Evolutionary conservation across 2,888 invertebrate species (phyloP), one percentile per base, ranked within the genome.

Genomic region (Scelioninae gen. 1): DNA sequence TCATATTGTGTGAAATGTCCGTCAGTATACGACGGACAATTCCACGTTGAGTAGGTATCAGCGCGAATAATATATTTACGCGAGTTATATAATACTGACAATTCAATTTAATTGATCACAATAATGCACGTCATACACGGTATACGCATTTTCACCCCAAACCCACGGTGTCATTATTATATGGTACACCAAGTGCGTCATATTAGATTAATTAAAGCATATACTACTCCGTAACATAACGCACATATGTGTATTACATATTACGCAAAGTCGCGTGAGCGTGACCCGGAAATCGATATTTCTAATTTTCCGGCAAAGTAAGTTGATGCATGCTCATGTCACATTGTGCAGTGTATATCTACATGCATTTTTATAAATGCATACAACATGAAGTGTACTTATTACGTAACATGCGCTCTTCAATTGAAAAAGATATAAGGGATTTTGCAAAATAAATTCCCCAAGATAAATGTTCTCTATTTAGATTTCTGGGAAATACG

Each of bases 191-290:
- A 83, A 88, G 87, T 87, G 86, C 84, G 75, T 72, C 78, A 80
- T 85, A 88, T 88, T 85, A 87, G 84, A 86, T 85, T 88, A 88
- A 89, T 89, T 89, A 88, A 85, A 81, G 83, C 83, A 85, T 85
- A 83, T n/a, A n/a, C n/a, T 72, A 55, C 62, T 81, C 43, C 56
- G 29, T 72, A 53, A 56, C 65, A 38, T 29, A 81, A 60, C 47
- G 34, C 23, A 40, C 32, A 49, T 72, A 40, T 51, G 32, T 53
- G 65, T 74, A 84, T 85, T 85, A 84, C 63, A 81, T 79, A 49
- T 71, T 58, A 66, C n/a, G n/a, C 71, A 65, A 49, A 55, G 43
- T 75, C 47, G 60, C 68, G 60, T 71, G 63, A 62, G 75, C 60
- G 43, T 68, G 53, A 72, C 72, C 58, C 74, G 69, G 58, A 75